Base-by-base conservation (phyloP, 2,888 invertebrate genomes). In the Apotomis capreana region DNA sequence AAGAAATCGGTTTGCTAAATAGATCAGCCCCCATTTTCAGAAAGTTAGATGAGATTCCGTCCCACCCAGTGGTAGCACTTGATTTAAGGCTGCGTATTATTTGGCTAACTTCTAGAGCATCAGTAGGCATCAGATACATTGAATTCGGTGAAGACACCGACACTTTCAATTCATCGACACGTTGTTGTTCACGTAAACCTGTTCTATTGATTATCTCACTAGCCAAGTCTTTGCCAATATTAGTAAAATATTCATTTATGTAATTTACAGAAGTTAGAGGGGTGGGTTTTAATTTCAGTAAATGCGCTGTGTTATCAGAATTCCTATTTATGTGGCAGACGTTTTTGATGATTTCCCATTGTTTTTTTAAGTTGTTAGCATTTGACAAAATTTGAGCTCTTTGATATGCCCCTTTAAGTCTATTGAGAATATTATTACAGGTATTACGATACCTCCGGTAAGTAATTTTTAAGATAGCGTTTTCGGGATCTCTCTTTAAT, bases 401-500 rank as follows among this genome's bases (percentile, higher is more conserved):
- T n/a, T n/a, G n/a, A n/a, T n/a, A n/a, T n/a, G n/a, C n/a, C n/a
- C n/a, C n/a, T n/a, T n/a, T n/a, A n/a, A n/a, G n/a, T n/a, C n/a
- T n/a, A n/a, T n/a, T n/a, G n/a, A n/a, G n/a, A n/a, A n/a, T n/a
- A n/a, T n/a, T n/a, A n/a, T n/a, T n/a, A n/a, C n/a, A n/a, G n/a
- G n/a, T n/a, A n/a, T n/a, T n/a, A n/a, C n/a, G n/a, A n/a, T n/a
- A n/a, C n/a, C n/a, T n/a, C n/a, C n/a, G n/a, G n/a, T n/a, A n/a
- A n/a, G n/a, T n/a, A n/a, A n/a, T n/a, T 55, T 40, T 54, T 3
- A 64, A 6, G 1, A 40, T 44, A 5, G 3, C 12, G 13, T 55
- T 64, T 12, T 54, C 15, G 44, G 64, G 64, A 44, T 54, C 5
- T 13, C 40, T 54, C 37, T 55, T 64, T 40, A 54, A 37, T 40